A percentile compares a stretch with the other conserved stretches of the same genome.
Conservation (phyloP, 2,113 vertebrate genomes). For the Mesocricetus auratus region DNA sequence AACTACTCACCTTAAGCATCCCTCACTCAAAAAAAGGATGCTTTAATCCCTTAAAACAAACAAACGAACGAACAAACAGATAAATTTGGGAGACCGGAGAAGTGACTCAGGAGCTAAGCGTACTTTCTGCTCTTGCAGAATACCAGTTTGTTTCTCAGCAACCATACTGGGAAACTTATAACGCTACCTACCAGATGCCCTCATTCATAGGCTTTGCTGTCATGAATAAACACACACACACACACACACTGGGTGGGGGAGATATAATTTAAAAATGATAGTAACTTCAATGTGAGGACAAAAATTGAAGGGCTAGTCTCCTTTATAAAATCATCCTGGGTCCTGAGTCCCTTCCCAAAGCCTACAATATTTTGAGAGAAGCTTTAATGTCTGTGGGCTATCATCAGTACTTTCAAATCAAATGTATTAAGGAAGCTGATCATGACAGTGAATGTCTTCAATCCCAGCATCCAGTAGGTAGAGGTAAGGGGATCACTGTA, state of each 20-base stretch:
- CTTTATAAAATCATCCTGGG: no score
- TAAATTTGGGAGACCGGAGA: no score
- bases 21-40: neutral
- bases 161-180: neutral
- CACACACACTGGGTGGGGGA: neutral
- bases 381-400: neutral
- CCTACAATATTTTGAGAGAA: neutral
- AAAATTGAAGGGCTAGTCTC: slow-evolving; percentile 51
- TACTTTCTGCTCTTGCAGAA: no score
- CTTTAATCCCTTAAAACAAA: neutral
- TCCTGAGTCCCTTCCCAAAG: neutral
- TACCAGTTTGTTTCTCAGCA: neutral
- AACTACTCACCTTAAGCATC: no score
- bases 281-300: slow-evolving; percentile 69
- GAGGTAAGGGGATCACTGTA: neutral
- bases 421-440: neutral
- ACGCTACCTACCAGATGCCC: neutral
- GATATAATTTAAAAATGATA: slow-evolving; percentile 49
- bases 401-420: neutral
- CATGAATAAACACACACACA: neutral
- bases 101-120: neutral
- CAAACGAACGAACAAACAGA: neutral
- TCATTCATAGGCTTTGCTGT: neutral
- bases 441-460: neutral
- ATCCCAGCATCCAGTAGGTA: neutral